Conservation (phyloP, 1,140 invertebrate genomes). For the Hyles vespertilio region DNA sequence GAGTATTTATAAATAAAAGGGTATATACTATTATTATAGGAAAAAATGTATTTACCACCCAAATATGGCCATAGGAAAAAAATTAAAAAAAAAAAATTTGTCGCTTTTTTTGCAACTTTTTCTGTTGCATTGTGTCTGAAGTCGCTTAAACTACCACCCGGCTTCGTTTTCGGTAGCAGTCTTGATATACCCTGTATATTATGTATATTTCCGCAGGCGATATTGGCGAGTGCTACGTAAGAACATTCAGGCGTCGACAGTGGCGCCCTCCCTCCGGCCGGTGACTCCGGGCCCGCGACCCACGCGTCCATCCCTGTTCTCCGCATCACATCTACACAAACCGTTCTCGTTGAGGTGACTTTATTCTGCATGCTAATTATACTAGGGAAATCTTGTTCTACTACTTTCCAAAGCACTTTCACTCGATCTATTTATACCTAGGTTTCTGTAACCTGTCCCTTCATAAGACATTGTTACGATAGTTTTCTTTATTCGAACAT, state of each 20-base stretch:
- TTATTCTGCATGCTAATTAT: not conserved
- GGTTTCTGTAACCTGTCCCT: not conserved
- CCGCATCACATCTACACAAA: constrained; percentile 77
- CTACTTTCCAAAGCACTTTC: not conserved
- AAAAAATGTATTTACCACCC: no score
- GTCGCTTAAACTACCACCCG: no score
- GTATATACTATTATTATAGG: no score
- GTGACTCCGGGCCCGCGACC: constrained; percentile 53
- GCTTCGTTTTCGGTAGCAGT: no score
- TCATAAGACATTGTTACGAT: not conserved
- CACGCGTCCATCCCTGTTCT: constrained; percentile 75
- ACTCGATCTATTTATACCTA: not conserved
- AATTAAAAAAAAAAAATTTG: no score
- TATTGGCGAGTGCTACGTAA: constrained; percentile 84
- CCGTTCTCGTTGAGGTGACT: constrained; percentile 77
- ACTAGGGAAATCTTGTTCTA: constrained; percentile 4
- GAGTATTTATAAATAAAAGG: no score
- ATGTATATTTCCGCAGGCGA: constrained; percentile 42
- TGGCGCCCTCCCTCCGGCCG: constrained; percentile 50
- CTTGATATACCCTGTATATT: no score
- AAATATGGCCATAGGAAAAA: no score
- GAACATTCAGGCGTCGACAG: constrained; percentile 78
- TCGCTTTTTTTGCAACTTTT: no score
- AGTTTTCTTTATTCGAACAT: no score
- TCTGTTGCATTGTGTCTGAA: no score